A percentile compares a stretch with the other conserved stretches of the same genome.
Conservation (phyloP, 53 echinoderm and acorn worm species). For the Astropecten irregularis region DNA sequence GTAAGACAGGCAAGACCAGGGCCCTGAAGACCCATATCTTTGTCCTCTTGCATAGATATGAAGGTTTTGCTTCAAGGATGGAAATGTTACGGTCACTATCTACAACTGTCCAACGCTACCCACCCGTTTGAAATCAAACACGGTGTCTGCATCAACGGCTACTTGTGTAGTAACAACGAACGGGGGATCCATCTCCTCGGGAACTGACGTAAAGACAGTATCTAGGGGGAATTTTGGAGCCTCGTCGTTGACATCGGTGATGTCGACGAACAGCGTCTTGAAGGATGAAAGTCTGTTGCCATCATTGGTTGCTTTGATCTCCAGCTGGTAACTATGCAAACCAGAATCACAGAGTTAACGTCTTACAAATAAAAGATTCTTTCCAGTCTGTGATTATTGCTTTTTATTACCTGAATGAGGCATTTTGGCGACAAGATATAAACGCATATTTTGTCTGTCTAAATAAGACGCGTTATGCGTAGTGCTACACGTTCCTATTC, state of each 20-base stretch:
- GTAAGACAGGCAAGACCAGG: no score
- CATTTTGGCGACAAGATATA: no score
- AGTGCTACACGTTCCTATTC: no score
- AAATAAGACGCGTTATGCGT: no score
- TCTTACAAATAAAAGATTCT: neutral
- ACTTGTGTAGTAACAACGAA: conserved; percentile 49
- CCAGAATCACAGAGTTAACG: neutral
- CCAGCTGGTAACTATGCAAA: conserved; percentile 24
- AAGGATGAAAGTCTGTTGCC: conserved; percentile 17
- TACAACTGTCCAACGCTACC: no score
- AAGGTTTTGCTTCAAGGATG: no score
- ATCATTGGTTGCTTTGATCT: conserved; percentile 19
- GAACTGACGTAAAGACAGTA: conserved; percentile 61
- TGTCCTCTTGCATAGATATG: no score
- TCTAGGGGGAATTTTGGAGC: conserved; percentile 70
- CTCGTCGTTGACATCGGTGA: conserved; percentile 82
- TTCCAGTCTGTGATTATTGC: neutral
- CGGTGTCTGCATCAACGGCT: conserved; percentile 79
- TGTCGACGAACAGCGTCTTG: conserved; percentile 24
- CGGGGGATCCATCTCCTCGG: conserved; percentile 29
- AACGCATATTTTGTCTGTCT: no score
- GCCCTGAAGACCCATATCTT: no score
- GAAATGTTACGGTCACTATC: no score
- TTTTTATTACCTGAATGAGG: no score
- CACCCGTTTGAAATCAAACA: no score